Base-by-base conservation (phyloP, 1,140 invertebrate genomes). In the Fopius arisanus region DNA sequence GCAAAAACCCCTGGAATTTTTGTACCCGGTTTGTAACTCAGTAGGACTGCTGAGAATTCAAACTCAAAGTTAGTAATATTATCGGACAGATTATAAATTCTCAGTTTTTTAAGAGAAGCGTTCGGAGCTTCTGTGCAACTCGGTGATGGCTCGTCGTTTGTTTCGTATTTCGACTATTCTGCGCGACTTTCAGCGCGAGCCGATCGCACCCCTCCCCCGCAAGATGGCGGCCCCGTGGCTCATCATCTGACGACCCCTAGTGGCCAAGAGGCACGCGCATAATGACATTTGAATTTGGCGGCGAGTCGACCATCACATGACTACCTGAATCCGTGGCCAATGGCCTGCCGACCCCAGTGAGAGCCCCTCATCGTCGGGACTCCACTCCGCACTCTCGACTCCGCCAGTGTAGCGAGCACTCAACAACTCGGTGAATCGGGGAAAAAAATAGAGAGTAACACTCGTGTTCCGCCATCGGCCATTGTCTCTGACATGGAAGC, bases 401-500 rank as follows among this genome's bases (percentile, higher is more conserved):
- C 23, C 28, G 71, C 33, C 33, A 65, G 71, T 62, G 54, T 59
- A 28, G 54, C 54, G 54, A 26, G 23, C 54, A 59, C 54, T 23
- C 19, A 59, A 28, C 54, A 59, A 59, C 14, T 7, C 23, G 23
- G 21, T 26, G 19, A 59, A 59, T 59, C 10, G 23, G 19, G 23
- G n/a, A n/a, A n/a, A 59, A 59, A 59, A 59, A 59, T 59, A 59
- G 54, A 74, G 75, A 74, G 72, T 71, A 67, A n/a, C 54, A 74
- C 72, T 74, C 72, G 75, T 73, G 76, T 74, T 74, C 51, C 78
- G 85, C 79, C 83, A 78, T 84, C 84, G 82, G 85, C 85, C 84
- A 87, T 87, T 86, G 83, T 84, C 84, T 80, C 81, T 82, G 86
- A 87, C 83, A 87, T 87, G 87, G 86, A 84, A 86, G 79, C 82